Evolutionary conservation across 1,140 invertebrate genomes (phyloP), one percentile per base, ranked within the genome.

Genomic region (Rhyzopertha dominica): DNA sequence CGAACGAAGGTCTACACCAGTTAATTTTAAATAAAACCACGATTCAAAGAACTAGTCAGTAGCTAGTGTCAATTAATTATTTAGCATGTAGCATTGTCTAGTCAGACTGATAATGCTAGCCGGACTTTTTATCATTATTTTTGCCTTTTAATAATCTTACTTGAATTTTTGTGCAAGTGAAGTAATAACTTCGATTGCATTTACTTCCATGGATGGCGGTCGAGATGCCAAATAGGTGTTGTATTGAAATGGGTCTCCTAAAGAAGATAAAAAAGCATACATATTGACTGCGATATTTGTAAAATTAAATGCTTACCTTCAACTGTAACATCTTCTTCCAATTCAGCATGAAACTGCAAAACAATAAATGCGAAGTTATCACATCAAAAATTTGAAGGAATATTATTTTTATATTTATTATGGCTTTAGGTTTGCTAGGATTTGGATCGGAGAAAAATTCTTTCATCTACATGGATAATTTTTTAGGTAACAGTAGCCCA

Each of bases 321-420:
- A 26, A 28, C 20, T 26, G 12, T 19, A 43, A 26, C 34, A 41
- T 8, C 28, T 20, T n/a, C 32, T 41, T 75, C 75, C 12, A 77
- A 55, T 65, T 84, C 82, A 1, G 82, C 81, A 56, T 84, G 81
- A 57, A 84, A 82, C 82, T 85, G 51, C 49, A 68, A 69, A 50
- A 42, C 20, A 42, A 32, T 22, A 23, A 4, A 14, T 29, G 9
- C 9, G 18, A 22, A n/a, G 18, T 20, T 23, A 18, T 13, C 13
- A 40, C n/a, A n/a, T n/a, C n/a, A n/a, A n/a, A n/a, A n/a, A n/a
- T n/a, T n/a, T n/a, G n/a, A n/a, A n/a, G n/a, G n/a, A n/a, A n/a
- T n/a, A n/a, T n/a, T n/a, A n/a, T n/a, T n/a, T n/a, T n/a, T n/a
- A n/a, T n/a, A n/a, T n/a, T n/a, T n/a, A n/a, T n/a, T n/a, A n/a